Evolutionary conservation across 1,140 invertebrate species (phyloP).

Genomic region (Schlechtendalia chinensis): DNA sequence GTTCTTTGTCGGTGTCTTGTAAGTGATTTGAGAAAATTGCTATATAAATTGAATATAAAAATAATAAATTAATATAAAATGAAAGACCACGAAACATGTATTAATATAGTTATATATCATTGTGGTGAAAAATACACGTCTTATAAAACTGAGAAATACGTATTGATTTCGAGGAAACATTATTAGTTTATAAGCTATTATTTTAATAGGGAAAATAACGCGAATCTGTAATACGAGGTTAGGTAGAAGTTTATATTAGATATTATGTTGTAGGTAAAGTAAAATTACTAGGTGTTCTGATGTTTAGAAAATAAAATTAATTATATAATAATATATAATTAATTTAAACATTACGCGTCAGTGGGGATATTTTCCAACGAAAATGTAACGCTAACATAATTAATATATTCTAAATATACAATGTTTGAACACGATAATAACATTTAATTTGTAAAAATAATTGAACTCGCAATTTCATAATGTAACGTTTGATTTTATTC

Average conservation of each 20-base stretch:
- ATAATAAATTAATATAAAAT: neutral
- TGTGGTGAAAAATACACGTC: neutral
- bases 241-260: no score
- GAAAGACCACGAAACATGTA: neutral
- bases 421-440: no score
- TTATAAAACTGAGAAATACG: neutral
- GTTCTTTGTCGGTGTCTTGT: neutral
- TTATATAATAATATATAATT: no score
- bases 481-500: no score
- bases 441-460: no score
- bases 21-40: neutral
- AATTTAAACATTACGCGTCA: neutral
- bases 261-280: neutral
- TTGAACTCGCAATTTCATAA: no score
- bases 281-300: neutral
- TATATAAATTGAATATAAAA: constrained; percentile 9
- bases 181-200: constrained; percentile 24
- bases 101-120: neutral
- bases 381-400: no score
- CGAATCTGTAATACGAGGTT: neutral
- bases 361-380: no score
- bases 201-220: neutral
- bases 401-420: no score
- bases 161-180: neutral
- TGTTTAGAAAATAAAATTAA: neutral